These are phyloP conservation scores for Chymomyza fuscimana DNA, from an alignment of 2,888 invertebrate species.

Conservation along the genomic window DNA sequence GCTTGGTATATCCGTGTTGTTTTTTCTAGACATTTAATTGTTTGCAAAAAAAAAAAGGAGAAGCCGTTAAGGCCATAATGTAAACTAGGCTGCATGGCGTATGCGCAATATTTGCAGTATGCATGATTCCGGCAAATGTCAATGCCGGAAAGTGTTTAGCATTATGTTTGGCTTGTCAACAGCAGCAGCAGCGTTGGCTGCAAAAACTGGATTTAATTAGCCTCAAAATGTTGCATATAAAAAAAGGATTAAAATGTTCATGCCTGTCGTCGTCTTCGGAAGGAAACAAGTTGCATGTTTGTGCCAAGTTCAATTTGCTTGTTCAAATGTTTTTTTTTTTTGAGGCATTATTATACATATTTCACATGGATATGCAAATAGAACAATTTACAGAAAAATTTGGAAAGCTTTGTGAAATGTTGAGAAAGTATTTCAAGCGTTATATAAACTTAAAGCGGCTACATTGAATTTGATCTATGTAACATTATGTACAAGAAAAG, in stretches of 20 bases:
- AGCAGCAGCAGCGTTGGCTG: background rate
- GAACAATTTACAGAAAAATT: background rate
- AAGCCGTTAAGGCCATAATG: slow-evolving; percentile 21
- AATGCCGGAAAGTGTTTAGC: slow-evolving; percentile 71
- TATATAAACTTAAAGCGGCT: too few relatives aligned
- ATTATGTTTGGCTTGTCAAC: slow-evolving; percentile 35
- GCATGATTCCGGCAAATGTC: slow-evolving; percentile 52
- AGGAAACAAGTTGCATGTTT: slow-evolving; percentile 71
- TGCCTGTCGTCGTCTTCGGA: background rate
- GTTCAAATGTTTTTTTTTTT: background rate
- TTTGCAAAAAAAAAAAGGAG: slow-evolving; percentile 15
- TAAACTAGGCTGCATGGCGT: slow-evolving; percentile 52
- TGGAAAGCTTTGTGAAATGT: background rate
- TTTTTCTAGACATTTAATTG: slow-evolving; percentile 47
- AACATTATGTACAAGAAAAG: too few relatives aligned
- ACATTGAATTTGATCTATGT: too few relatives aligned
- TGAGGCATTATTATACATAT: background rate
- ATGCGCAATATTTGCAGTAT: slow-evolving; percentile 59
- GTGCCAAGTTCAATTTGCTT: slow-evolving; percentile 48
- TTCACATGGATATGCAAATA: background rate
- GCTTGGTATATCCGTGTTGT: slow-evolving; percentile 13
- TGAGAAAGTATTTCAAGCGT: background rate
- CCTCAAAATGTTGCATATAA: slow-evolving; percentile 51
- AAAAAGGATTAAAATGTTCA: background rate
- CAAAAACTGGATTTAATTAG: slow-evolving; percentile 65